Evolutionary conservation across 2,797 vertebrate species (phyloP).

Genomic region (Agapornis canus): DNA sequence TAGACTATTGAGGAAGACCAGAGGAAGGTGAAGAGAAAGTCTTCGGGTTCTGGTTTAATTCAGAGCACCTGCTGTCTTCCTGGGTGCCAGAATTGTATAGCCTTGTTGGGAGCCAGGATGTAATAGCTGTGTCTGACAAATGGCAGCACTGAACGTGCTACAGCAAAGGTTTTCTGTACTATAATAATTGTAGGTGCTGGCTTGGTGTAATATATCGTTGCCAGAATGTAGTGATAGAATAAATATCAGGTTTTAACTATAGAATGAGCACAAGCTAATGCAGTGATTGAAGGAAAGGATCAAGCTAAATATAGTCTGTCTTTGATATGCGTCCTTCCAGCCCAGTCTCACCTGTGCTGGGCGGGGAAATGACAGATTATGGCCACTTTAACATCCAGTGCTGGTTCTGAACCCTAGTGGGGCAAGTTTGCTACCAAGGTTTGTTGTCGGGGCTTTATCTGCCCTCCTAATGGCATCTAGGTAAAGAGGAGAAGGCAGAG

Average conservation of each 20-base stretch:
- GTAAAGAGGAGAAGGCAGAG: background rate
- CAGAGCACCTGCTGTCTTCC: slow-evolving; percentile 54
- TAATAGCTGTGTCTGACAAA: slow-evolving; percentile 74
- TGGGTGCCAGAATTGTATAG: slow-evolving; percentile 52
- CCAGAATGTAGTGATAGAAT: slow-evolving; percentile 31
- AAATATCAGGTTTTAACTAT: slow-evolving; percentile 67
- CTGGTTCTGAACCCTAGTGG: fast-evolving
- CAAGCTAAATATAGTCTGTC: slow-evolving; percentile 21
- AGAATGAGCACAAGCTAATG: slow-evolving; percentile 55
- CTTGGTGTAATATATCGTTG: slow-evolving; percentile 68
- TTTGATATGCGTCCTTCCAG: background rate
- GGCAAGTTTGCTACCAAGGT: background rate
- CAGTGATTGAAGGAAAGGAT: slow-evolving; percentile 51
- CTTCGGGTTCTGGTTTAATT: slow-evolving; percentile 49
- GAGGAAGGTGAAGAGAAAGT: slow-evolving; percentile 3
- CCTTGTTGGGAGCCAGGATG: slow-evolving; percentile 60
- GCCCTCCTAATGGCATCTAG: fast-evolving
- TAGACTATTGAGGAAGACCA: background rate
- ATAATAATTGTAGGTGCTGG: slow-evolving; percentile 74
- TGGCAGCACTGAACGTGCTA: slow-evolving; percentile 67
- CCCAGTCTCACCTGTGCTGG: background rate
- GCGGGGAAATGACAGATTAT: background rate
- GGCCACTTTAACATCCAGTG: fast-evolving
- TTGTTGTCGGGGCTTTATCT: background rate
- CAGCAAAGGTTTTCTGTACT: slow-evolving; percentile 69